These are phyloP conservation scores for Jacana jacana DNA, from an alignment of 2,113 vertebrate genomes.

Conservation along the genomic window DNA sequence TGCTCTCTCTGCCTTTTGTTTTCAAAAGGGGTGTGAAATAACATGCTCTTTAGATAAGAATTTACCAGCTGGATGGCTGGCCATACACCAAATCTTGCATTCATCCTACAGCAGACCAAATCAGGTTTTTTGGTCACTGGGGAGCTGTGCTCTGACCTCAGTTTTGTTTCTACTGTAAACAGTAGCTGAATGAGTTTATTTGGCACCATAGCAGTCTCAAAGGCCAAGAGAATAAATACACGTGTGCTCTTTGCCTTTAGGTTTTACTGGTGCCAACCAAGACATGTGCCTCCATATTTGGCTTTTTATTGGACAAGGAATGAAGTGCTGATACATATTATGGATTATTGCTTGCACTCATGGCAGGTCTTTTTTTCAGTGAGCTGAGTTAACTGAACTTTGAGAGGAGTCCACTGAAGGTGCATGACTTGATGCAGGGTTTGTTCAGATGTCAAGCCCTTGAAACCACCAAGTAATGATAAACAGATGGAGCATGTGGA, in stretches of 20 bases:
- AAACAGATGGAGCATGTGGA: conserved; percentile 18
- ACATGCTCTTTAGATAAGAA: conserved; percentile 12
- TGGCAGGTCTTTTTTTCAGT: neutral
- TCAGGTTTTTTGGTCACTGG: neutral
- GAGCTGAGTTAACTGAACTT: neutral
- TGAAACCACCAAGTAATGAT: conserved; percentile 13
- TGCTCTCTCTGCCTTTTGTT: neutral
- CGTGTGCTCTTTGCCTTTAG: neutral
- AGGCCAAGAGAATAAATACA: neutral
- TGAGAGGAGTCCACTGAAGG: neutral
- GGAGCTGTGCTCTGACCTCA: conserved; percentile 14
- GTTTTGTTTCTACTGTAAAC: conserved; percentile 36
- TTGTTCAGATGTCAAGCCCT: neutral
- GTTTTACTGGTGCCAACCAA: neutral
- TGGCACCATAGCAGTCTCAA: neutral
- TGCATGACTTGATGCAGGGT: neutral
- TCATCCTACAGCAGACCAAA: neutral
- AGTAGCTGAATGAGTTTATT: conserved; percentile 33
- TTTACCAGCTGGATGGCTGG: neutral
- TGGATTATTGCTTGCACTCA: neutral
- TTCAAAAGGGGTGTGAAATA: conserved; percentile 20
- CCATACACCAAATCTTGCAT: neutral
- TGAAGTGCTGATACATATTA: neutral
- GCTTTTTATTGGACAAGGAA: neutral
- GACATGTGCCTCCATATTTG: neutral